Conservation (phyloP, 2,888 invertebrate species). For the Eledona agricola region DNA sequence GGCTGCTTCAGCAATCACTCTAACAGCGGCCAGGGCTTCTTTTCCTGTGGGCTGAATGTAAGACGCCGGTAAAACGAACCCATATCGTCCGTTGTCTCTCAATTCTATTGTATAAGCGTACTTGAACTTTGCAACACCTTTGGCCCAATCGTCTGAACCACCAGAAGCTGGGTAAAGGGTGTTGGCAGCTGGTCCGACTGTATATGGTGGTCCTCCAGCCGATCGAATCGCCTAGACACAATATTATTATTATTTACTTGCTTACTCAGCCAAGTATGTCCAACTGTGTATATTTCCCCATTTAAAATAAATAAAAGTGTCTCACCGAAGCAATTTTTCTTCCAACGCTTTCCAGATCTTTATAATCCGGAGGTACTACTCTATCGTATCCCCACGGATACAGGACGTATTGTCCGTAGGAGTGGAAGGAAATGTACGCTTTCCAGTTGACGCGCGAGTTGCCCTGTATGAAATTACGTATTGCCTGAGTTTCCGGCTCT, state of each 20-base stretch:
- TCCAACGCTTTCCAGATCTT: conserved; percentile 75
- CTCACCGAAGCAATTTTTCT: conserved; percentile 73
- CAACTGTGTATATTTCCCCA: no score
- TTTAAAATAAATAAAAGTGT: no score
- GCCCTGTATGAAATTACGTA: conserved; percentile 65
- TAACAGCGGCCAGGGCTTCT: conserved; percentile 78
- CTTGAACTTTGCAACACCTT: conserved; percentile 81
- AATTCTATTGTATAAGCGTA: conserved; percentile 92
- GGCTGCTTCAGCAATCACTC: conserved; percentile 68
- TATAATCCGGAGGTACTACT: conserved; percentile 74
- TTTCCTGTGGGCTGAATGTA: conserved; percentile 79
- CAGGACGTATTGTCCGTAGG: conserved; percentile 85
- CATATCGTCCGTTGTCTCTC: conserved; percentile 83
- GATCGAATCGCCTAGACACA: conserved; percentile 68
- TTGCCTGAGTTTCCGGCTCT: conserved; percentile 83
- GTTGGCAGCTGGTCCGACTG: conserved; percentile 80
- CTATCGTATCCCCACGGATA: conserved; percentile 89
- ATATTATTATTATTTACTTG: background rate
- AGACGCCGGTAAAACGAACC: conserved; percentile 85
- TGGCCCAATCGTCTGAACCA: conserved; percentile 92
- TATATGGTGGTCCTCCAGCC: conserved; percentile 71
- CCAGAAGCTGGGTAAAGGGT: conserved; percentile 83
- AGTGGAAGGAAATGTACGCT: conserved; percentile 82
- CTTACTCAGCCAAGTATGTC: no score
- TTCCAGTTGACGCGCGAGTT: conserved; percentile 65